Evolutionary conservation across 2,888 invertebrate species (phyloP), one percentile per base, ranked within the genome.

Genomic region (Cacoxenus indagator): DNA sequence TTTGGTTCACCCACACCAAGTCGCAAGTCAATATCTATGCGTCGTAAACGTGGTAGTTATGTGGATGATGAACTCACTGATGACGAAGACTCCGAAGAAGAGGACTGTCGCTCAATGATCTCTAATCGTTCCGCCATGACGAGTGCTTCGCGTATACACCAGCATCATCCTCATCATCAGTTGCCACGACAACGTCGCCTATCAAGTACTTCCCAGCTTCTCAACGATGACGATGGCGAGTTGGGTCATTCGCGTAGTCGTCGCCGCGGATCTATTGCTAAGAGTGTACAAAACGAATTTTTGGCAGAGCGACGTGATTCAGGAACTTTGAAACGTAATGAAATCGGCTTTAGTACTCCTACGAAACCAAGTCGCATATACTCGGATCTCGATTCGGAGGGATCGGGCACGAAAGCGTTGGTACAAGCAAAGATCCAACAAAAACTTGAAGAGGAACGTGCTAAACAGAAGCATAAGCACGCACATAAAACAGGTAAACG

Each of bases 1-100:
- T 91, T 93, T 2, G 90, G 91, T 0, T 93, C 93, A 0, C 93
- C 93, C 0, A 92, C 94, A 0, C 90, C 92, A 70, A 94, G 94
- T 78, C 90, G 93, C 37, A 91, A 93, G 75, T 94, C 94, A 0
- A 89, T 92, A 81, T 89, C 90, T 31, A 89, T 91, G 69, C 89
- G 90, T 31, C 89, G 91, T 75, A 86, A 88, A 67, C 87, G 88
- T 61, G 88, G 82, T 67, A 89, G 88, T 67, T 88, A 88, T 57
- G 78, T 83, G 1, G 89, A 90, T 43, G 89, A 90, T 51, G 90
- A 90, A 46, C 87, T 89, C 3, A 90, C 90, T 72, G 90, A 82
- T 76, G 91, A 91, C 73, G 93, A 92, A 17, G 92, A 92, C 73
- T 92, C 92, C 1, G 93, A 93, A 69, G 82, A 87, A 59, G 88